These are phyloP conservation scores for Penaeus vannamei DNA, from an alignment of 1,140 invertebrate species.

Conservation along the genomic window DNA sequence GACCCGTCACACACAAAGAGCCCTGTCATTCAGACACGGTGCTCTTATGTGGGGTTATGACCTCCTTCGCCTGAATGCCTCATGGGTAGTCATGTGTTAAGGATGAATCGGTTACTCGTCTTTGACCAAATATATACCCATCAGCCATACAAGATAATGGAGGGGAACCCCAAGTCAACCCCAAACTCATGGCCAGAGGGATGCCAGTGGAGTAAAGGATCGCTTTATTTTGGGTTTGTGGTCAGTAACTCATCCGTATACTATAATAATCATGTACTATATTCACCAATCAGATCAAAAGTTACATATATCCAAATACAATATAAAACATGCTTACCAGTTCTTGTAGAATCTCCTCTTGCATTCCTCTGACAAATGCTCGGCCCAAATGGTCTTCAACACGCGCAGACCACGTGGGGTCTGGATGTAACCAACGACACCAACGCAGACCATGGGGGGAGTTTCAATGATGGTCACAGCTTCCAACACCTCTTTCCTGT, in stretches of 20 bases:
- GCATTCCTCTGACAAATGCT: slow-evolving; percentile 98
- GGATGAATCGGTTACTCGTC: background rate
- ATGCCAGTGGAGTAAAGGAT: slow-evolving; percentile 56
- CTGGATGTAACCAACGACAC: slow-evolving; percentile 98
- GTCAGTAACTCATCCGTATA: background rate
- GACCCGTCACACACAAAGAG: slow-evolving; percentile 55
- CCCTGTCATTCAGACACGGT: slow-evolving; percentile 21
- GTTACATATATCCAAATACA: background rate
- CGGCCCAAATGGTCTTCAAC: slow-evolving; percentile 97
- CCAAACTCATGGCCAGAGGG: slow-evolving; percentile 50
- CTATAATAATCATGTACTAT: background rate
- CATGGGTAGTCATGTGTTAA: slow-evolving; percentile 3
- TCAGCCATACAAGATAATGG: background rate
- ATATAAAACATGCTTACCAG: slow-evolving; percentile 83
- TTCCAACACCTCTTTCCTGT: slow-evolving; percentile 99
- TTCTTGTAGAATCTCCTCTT: slow-evolving; percentile 99
- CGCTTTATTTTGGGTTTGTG: background rate
- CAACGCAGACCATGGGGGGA: slow-evolving; percentile 98
- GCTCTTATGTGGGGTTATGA: slow-evolving; percentile 33
- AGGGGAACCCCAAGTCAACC: slow-evolving; percentile 1
- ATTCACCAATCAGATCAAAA: background rate
- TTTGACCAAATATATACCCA: background rate
- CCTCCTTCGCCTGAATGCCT: slow-evolving; percentile 1
- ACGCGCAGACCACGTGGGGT: slow-evolving; percentile 96
- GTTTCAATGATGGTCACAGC: slow-evolving; percentile 98